These are phyloP conservation scores for Callocephalon fimbriatum DNA, from an alignment of 2,113 vertebrate genomes.

Conservation along the genomic window DNA sequence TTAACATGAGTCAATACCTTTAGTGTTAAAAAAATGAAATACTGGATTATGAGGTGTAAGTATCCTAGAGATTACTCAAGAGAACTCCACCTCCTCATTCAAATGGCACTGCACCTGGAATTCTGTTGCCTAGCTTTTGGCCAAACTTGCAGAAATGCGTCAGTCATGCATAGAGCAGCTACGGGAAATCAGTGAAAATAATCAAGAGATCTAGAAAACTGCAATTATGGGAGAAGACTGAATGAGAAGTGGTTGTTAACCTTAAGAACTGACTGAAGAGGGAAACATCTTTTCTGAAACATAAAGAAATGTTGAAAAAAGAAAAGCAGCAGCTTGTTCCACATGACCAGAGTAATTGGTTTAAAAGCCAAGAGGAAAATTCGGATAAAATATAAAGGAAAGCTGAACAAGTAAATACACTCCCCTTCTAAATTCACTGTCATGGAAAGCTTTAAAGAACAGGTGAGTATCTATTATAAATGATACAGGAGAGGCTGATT, in stretches of 20 bases:
- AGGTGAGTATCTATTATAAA: background rate
- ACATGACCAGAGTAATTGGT: background rate
- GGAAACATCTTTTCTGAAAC: background rate
- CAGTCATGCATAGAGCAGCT: background rate
- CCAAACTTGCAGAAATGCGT: background rate
- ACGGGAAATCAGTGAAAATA: background rate
- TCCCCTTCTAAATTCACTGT: background rate
- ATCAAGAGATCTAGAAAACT: background rate
- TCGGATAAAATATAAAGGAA: background rate
- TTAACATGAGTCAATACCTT: background rate
- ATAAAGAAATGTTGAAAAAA: background rate
- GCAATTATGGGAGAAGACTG: background rate
- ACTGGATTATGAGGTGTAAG: rapidly evolving
- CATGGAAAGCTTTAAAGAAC: background rate
- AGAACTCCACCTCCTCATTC: background rate
- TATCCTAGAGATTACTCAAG: background rate
- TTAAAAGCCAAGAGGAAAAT: background rate
- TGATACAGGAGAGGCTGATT: background rate
- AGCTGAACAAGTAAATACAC: background rate
- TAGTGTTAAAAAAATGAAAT: background rate
- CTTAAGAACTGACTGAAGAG: background rate
- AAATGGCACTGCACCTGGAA: background rate
- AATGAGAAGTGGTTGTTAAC: background rate
- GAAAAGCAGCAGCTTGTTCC: background rate
- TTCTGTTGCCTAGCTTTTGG: background rate